Base-by-base conservation (phyloP, 23 tunicate genomes). In the Clavelina lepadiformis region DNA sequence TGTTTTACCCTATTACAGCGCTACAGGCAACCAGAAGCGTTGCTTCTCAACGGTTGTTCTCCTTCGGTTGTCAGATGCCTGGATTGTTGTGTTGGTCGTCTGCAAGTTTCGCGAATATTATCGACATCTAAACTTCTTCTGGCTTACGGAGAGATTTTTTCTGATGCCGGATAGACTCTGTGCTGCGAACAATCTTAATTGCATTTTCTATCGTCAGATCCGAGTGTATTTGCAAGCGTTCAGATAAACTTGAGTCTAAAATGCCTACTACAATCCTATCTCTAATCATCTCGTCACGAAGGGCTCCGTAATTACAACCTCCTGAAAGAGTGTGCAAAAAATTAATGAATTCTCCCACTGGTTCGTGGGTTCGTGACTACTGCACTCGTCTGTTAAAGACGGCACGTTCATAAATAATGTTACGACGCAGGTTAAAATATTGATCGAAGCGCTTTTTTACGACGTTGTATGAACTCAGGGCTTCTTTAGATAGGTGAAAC, bases 191-290 rank as follows among this genome's bases (percentile, higher is more conserved):
- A 7, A 49, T 22, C 13, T 47, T 58, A 3, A 67, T 20, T 11
- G 73, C 73, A 15, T 67, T 67, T 33, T 67, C 11, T 21, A 67
- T 57, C 11, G 73, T 67, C 4, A 67, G 58, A 2, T 67, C 73
- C 3, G 59, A 7, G 30, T 46, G 58, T 58, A 67, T 47, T 47
- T 67, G 73, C 36, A 67, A 28, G 18, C 58, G 57, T 46, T 67
- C 36, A 3, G 59, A 67, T 35, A 67, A 33, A 6, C 21, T 15
- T 46, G 23, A 24, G 30, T 46, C 73, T 25, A 28, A 5, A 5
- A 67, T 22, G 22, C 73, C 59, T 15, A 67, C 58, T 28, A 67
- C 73, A 24, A 46, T 7, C n/a, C 73, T 23, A 47, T 46, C 59
- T 46, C 73, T 20, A 3, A 67, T 24, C 58, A 67, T 28, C 28